Percentiles rank a stretch among this genome's conserved stretches.
Conservation (phyloP, 2,113 vertebrate species). For the Coracopsis vasa region DNA sequence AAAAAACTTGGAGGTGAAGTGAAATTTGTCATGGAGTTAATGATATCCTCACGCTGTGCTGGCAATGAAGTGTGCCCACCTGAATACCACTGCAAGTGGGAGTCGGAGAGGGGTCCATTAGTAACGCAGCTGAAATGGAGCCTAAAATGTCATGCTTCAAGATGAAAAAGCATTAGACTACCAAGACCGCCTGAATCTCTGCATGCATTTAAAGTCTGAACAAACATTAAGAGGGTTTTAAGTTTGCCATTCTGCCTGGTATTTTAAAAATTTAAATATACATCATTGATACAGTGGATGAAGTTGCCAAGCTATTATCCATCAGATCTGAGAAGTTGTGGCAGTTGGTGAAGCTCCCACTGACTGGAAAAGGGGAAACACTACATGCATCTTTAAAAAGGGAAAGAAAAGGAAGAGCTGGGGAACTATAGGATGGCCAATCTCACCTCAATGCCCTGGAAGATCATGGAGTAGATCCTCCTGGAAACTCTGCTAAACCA, state of each 20-base stretch:
- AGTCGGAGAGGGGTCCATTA: neutral
- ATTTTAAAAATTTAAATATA: neutral
- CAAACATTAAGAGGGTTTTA: neutral
- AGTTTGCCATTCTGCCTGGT: neutral
- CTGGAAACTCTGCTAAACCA: neutral
- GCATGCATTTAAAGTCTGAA: neutral
- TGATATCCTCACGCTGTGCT: neutral
- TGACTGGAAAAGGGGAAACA: neutral
- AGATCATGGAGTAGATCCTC: neutral
- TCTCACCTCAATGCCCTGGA: neutral
- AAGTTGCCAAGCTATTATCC: neutral
- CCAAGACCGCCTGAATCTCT: neutral
- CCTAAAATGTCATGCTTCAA: constrained; percentile 1
- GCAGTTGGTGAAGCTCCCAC: neutral
- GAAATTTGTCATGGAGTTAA: constrained; percentile 24
- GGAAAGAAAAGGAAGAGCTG: neutral
- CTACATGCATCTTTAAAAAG: neutral
- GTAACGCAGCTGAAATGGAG: constrained; percentile 1
- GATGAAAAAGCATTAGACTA: neutral
- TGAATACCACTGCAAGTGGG: neutral
- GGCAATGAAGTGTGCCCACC: constrained; percentile 26
- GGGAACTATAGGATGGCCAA: neutral
- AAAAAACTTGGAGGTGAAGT: neutral
- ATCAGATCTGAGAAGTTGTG: neutral
- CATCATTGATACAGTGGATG: neutral